Evolutionary conservation across 2,113 vertebrate genomes (phyloP).

Genomic region (Hydropotes inermis): DNA sequence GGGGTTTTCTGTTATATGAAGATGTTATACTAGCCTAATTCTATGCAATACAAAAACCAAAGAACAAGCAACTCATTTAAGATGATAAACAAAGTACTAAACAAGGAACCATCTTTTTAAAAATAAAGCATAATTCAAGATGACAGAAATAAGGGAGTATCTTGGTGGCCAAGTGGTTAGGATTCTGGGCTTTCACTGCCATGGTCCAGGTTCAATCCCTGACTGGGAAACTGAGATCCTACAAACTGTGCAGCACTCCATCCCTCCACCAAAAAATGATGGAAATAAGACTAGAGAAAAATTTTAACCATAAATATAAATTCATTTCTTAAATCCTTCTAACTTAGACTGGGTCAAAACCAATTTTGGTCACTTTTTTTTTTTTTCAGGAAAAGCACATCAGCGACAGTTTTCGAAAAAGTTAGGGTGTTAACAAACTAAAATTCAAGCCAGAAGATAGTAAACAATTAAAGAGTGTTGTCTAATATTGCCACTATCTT

Average conservation of each 20-base stretch:
- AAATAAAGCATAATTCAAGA: neutral
- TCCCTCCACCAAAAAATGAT: neutral
- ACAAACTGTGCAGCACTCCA: neutral
- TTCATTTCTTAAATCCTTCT: neutral
- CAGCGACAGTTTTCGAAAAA: neutral
- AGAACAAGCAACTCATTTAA: neutral
- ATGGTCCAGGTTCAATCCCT: neutral
- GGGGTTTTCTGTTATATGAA: neutral
- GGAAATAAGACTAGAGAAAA: neutral
- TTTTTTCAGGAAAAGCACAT: neutral
- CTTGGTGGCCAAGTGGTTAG: neutral
- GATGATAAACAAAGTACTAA: neutral
- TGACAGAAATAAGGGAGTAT: neutral
- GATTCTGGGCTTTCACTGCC: neutral
- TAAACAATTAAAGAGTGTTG: neutral
- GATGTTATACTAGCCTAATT: neutral
- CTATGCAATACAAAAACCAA: neutral
- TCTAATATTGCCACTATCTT: conserved; percentile 32
- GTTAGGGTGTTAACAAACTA: neutral
- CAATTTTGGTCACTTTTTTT: neutral
- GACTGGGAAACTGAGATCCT: neutral
- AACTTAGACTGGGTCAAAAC: neutral
- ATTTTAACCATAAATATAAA: neutral
- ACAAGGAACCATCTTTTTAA: neutral
- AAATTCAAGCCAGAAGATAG: neutral